Conservation (phyloP, 2,797 vertebrate genomes). For the Otolemur crassicaudatus region DNA sequence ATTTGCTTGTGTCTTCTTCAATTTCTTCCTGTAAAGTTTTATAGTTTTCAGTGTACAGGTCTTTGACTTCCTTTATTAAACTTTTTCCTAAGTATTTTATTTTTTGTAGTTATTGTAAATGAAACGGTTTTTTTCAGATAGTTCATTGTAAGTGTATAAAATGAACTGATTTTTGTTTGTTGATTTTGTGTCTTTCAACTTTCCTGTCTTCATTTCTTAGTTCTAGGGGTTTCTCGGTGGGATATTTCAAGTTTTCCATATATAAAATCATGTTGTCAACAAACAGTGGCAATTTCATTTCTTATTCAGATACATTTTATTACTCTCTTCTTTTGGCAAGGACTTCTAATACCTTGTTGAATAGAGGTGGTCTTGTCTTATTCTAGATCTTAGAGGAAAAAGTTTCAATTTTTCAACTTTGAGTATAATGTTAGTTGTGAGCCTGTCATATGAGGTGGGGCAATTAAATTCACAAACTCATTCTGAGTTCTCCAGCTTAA, state of each 20-base stretch:
- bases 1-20: not conserved
- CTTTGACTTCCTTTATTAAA: not conserved
- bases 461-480: too few species aligned
- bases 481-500: not conserved
- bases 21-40: not conserved
- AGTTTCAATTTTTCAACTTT: not conserved
- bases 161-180: not conserved
- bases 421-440: not conserved
- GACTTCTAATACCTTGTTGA: not conserved
- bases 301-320: not conserved
- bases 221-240: not conserved
- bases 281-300: not conserved
- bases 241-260: not conserved
- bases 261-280: not conserved
- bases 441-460: not conserved
- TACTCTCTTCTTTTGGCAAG: not conserved
- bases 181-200: not conserved
- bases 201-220: not conserved
- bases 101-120: not conserved
- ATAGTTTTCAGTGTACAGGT: not conserved
- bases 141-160: not conserved
- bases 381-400: not conserved
- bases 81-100: not conserved
- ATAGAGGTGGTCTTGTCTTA: not conserved
- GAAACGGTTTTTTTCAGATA: not conserved